These are phyloP conservation scores for Catalaphyllia jardinei DNA, from an alignment of 64 coral and sea anemone species.

Conservation along the genomic window DNA sequence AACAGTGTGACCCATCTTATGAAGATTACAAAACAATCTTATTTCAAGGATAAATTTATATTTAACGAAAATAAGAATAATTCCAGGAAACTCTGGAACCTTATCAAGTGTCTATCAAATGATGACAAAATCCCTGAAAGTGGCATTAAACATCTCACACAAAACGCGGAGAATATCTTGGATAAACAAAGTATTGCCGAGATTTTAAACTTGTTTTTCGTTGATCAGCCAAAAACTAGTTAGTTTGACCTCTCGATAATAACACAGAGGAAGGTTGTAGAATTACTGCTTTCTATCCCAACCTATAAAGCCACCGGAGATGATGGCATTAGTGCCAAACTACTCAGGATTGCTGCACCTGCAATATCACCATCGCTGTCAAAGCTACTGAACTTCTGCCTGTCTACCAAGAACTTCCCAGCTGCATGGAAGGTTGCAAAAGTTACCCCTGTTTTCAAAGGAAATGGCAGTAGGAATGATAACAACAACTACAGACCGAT, in stretches of 20 bases:
- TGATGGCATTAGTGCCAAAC: constrained; percentile 32
- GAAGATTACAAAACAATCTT: constrained; percentile 21
- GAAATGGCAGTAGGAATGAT: constrained; percentile 1
- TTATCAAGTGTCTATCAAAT: constrained; percentile 37
- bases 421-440: constrained; percentile 28
- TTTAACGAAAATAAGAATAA: constrained; percentile 47
- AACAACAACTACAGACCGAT: constrained; percentile 33
- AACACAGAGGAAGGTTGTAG: constrained; percentile 22
- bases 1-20: constrained; percentile 46
- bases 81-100: constrained; percentile 41
- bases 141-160: neutral
- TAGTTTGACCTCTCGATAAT: constrained; percentile 36
- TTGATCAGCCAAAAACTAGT: constrained; percentile 42
- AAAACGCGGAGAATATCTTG: neutral
- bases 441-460: constrained; percentile 47
- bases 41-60: constrained; percentile 55
- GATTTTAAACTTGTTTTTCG: constrained; percentile 48
- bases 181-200: constrained; percentile 49
- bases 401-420: constrained; percentile 11
- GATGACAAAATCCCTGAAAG: neutral
- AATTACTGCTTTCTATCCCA: constrained; percentile 37
- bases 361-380: constrained; percentile 32
- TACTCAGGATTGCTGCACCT: constrained; percentile 46
- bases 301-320: constrained; percentile 48
- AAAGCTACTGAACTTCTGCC: neutral